A percentile compares a stretch with the other conserved stretches of the same genome.
These are phyloP conservation scores for Leptopilina drosophilae DNA, from an alignment of 2,888 invertebrate genomes.

Conservation along the genomic window DNA sequence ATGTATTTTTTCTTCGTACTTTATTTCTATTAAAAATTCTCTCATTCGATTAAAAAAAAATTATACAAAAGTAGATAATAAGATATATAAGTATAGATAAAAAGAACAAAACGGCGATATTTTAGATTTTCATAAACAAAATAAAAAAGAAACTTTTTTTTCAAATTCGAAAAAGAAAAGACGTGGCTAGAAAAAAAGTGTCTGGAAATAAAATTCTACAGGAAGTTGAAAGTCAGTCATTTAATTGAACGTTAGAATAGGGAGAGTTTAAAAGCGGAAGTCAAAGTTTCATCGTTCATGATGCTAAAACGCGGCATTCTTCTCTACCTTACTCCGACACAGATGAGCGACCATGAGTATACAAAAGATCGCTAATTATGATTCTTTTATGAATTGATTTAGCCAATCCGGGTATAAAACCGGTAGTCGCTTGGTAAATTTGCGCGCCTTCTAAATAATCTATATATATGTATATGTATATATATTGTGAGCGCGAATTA, in stretches of 20 bases:
- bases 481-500: conserved; percentile 70
- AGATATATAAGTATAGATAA: too few relatives aligned
- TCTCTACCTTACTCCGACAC: conserved; percentile 51
- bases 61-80: too few relatives aligned
- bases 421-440: conserved; percentile 64
- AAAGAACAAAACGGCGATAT: too few relatives aligned
- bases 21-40: too few relatives aligned
- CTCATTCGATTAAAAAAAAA: too few relatives aligned
- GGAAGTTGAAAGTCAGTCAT: conserved; percentile 39
- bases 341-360: conserved; percentile 52
- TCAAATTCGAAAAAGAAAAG: background rate
- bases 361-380: conserved; percentile 75
- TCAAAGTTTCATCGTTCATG: conserved; percentile 64
- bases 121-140: too few relatives aligned
- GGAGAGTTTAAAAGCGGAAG: conserved; percentile 66
- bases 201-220: conserved; percentile 20
- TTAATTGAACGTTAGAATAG: conserved; percentile 45
- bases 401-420: conserved; percentile 64
- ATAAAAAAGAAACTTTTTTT: too few relatives aligned
- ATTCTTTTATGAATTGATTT: conserved; percentile 76
- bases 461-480: conserved; percentile 60
- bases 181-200: background rate
- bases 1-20: too few relatives aligned
- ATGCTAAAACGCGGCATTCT: conserved; percentile 48
- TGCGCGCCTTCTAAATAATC: conserved; percentile 68